phyloP scores from a whole-genome alignment of 2,797 vertebrate genomes.

The Macropus fuliginosus region DNA sequence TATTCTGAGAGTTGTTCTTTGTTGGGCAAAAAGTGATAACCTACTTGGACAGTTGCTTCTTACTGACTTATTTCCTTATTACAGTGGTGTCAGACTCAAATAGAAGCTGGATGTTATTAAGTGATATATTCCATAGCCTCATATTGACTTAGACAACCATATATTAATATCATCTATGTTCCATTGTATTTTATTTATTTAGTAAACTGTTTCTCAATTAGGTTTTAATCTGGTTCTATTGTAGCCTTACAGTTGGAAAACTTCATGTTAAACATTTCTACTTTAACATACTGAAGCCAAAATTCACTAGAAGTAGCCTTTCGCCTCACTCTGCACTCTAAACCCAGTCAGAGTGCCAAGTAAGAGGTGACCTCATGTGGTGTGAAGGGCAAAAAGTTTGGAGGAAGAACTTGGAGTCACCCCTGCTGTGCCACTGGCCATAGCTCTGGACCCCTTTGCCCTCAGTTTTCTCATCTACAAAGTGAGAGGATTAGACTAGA shows the following conservation, averaged over 20 bases:
- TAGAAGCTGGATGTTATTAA: background rate
- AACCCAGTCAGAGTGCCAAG: background rate
- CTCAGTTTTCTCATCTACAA: background rate
- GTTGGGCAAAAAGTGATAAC: background rate
- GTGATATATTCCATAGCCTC: background rate
- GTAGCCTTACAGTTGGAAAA: background rate
- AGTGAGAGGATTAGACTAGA: background rate
- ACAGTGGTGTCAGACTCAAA: background rate
- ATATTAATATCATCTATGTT: background rate
- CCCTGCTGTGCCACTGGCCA: background rate
- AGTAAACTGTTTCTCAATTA: too few relatives aligned
- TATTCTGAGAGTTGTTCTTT: constrained; percentile 11
- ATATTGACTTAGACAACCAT: background rate
- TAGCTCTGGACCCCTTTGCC: background rate
- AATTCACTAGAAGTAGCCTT: background rate
- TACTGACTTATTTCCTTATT: constrained; percentile 6
- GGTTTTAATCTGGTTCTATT: too few relatives aligned
- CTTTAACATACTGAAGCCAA: background rate
- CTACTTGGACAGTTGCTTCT: constrained; percentile 15
- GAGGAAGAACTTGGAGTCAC: background rate
- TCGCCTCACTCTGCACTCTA: background rate
- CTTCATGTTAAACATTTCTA: background rate
- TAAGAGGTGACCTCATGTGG: background rate
- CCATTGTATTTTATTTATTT: too few relatives aligned
- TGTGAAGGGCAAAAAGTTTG: background rate